Percentiles rank a stretch among this genome's conserved stretches.
These are phyloP conservation scores for Channallabes apus DNA, from an alignment of 2,797 vertebrate genomes.

Conservation along the genomic window DNA sequence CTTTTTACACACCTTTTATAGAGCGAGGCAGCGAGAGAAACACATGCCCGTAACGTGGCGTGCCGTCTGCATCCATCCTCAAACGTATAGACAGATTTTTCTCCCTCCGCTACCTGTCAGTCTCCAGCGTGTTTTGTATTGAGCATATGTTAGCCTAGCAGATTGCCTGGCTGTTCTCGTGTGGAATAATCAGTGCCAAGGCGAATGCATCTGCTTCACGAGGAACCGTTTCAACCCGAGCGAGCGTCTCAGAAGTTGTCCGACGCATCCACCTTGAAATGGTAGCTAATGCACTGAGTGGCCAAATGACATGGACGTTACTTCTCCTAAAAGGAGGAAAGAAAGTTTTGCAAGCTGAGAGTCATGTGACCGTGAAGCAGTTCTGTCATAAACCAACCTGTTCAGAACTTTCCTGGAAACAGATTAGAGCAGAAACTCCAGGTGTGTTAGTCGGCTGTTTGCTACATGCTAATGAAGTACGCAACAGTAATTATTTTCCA, in stretches of 20 bases:
- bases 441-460: not conserved
- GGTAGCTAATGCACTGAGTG: conserved; percentile 49
- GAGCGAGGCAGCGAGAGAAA: conserved; percentile 51
- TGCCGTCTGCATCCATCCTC: conserved; percentile 57
- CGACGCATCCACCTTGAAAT: conserved; percentile 62
- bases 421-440: not conserved
- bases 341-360: conserved; percentile 15
- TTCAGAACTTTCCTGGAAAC: conserved; percentile 11
- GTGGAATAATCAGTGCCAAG: conserved; percentile 64
- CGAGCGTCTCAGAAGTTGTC: conserved; percentile 65
- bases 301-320: conserved; percentile 33
- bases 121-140: conserved; percentile 57
- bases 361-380: conserved; percentile 10
- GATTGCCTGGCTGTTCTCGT: conserved; percentile 58
- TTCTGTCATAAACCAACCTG: conserved; percentile 2
- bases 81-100: conserved; percentile 58
- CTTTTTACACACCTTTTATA: conserved; percentile 50
- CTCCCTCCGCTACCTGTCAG: conserved; percentile 50
- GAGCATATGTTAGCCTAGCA: conserved; percentile 57
- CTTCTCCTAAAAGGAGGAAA: conserved; percentile 12
- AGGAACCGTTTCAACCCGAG: conserved; percentile 60
- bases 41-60: conserved; percentile 57
- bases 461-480: not conserved
- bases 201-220: conserved; percentile 71
- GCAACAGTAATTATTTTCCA: not conserved